Evolutionary conservation across 2,113 vertebrate genomes (phyloP), one percentile per base, ranked within the genome.

Genomic region (Semicossyphus pulcher): DNA sequence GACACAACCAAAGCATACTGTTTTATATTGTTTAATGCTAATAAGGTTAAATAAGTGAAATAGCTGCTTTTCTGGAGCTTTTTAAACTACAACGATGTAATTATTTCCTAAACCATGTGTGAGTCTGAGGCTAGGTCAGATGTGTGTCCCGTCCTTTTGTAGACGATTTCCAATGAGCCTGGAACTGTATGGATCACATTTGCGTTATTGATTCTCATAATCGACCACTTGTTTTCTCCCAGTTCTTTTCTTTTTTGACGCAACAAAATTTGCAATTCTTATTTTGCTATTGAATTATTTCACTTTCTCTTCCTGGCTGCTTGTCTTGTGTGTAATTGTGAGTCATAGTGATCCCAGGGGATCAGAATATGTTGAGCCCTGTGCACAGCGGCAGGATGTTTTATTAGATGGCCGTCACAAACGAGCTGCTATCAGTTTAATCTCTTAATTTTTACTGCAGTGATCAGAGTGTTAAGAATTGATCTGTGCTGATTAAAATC

Each of bases 181-280:
- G 6, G 14, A 37, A 52, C 41, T 4, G 0, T 29, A 32, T 37
- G 2, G 39, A 74, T 61, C 18, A 41, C 25, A 72, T 75, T 60
- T 25, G 10, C 41, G 9, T 20, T n/a, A 66, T 71, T 62, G 54
- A 72, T 78, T 68, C 67, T 60, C 8, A 56, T 26, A 64, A 81
- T 76, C 37, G 7, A 76, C 81, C 9, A 6, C 31, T 44, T 49
- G 16, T 64, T 53, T 39, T 12, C 18, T 44, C 20, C 18, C 32
- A 0, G 31, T 29, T 31, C 1, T 47, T 64, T 49, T 61, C 49
- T 25, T 25, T 36, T 44, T 28, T 36, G 60, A 68, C 20, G n/a
- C 49, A 56, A 32, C 18, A 48, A 47, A 57, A 76, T 78, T 69
- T 59, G 61, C 44, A 58, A 54, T 76, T 79, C 63, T 34, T 21